Percentiles rank a stretch among this genome's conserved stretches.
Evolutionary conservation across 2,797 vertebrate species (phyloP).

Genomic region (Acipenser transmontanus): DNA sequence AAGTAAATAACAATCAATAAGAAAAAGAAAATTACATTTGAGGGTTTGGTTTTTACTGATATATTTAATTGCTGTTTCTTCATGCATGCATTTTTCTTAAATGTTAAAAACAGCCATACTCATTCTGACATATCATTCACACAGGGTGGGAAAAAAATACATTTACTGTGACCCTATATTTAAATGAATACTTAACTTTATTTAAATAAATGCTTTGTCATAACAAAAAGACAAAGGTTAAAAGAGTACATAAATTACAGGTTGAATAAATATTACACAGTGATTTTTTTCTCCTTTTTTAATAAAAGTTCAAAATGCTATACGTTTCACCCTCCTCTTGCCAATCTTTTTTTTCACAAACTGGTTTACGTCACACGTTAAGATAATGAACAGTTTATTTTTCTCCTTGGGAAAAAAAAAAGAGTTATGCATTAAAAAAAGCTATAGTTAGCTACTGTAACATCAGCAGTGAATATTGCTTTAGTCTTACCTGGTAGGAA

Average conservation of each 20-base stretch:
- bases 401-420: conserved; percentile 63
- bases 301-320: conserved; percentile 91
- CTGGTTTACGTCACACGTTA: conserved; percentile 69
- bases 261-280: conserved; percentile 99
- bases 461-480: conserved; percentile 75
- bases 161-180: background rate
- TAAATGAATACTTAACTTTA: conserved; percentile 99
- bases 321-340: conserved; percentile 78
- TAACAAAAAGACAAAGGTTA: conserved; percentile 98
- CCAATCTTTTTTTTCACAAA: conserved; percentile 70
- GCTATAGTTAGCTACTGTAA: conserved; percentile 66
- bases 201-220: conserved; percentile 99
- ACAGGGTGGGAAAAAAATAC: no score
- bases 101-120: no score
- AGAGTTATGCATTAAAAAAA: conserved; percentile 64
- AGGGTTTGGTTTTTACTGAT: no score
- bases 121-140: no score
- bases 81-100: no score
- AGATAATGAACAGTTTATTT: conserved; percentile 70
- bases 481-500: conserved; percentile 71
- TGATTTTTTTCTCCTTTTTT: conserved; percentile 73
- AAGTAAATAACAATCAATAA: no score
- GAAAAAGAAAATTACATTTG: no score
- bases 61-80: no score
- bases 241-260: conserved; percentile 99